Evolutionary conservation across 1,140 invertebrate genomes (phyloP).

Genomic region (Halyomorpha halys): DNA sequence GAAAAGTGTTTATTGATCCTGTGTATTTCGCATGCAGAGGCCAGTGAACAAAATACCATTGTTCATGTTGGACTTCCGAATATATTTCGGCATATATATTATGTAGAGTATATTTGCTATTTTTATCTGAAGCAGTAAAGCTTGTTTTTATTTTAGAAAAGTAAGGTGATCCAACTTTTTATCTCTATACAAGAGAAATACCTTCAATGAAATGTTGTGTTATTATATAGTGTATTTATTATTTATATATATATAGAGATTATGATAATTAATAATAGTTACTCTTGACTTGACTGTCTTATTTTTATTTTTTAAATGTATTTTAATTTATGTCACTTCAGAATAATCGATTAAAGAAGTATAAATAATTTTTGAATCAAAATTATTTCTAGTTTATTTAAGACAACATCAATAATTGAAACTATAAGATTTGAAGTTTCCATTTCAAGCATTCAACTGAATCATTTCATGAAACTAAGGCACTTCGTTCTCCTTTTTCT

Average conservation of each 20-base stretch:
- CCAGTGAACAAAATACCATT: constrained; percentile 9
- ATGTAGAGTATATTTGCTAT: constrained; percentile 13
- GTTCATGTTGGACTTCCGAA: constrained; percentile 20
- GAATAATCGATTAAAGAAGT: background rate
- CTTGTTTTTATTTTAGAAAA: background rate
- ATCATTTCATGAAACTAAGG: background rate
- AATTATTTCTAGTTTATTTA: background rate
- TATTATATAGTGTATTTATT: constrained; percentile 5
- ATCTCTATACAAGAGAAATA: background rate
- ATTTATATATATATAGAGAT: background rate
- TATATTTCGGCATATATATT: constrained; percentile 12
- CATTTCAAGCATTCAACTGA: background rate
- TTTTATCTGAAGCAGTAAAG: background rate
- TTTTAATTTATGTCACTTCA: background rate
- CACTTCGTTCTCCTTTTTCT: background rate
- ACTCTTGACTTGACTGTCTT: background rate
- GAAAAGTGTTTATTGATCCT: background rate
- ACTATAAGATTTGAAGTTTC: background rate
- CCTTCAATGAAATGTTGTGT: background rate
- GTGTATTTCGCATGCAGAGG: background rate
- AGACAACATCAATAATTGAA: background rate
- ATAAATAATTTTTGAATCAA: background rate
- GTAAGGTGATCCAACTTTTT: background rate
- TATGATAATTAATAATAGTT: constrained; percentile 3
- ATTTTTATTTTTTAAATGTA: constrained; percentile 5